Base-by-base conservation (phyloP, 2,888 invertebrate genomes). In the Elgonia sp. region DNA sequence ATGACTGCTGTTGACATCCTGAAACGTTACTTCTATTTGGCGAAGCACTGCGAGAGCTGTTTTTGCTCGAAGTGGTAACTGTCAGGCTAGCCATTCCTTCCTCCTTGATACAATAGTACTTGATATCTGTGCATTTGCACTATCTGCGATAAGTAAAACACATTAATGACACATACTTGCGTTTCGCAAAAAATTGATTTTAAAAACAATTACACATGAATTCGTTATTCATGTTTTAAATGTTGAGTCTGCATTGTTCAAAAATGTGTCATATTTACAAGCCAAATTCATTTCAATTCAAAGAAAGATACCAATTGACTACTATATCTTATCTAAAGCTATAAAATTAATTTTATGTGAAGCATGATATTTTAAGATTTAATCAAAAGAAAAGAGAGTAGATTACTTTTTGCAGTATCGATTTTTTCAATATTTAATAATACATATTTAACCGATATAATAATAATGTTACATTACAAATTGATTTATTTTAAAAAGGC, bases 51-150 rank as follows among this genome's bases (percentile, higher is more conserved):
- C 94, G 93, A 8, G 94, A 94, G 91, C 93, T 94, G 91, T 92
- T 93, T 86, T 94, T 94, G 91, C 94, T 94, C 90, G 94, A 93
- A 50, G 94, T 86, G 75, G 91, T 91, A 73, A 94, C 93, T 88
- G 93, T 93, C 94, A 94, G 92, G 92, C 93, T 94, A 93, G 94
- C 94, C 94, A 94, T 94, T 91, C 93, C 94, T 92, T 91, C 88
- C 88, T 89, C 77, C 86, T 91, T 84, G 89, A 76, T 77, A 37
- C 65, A 75, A 86, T 85, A 79, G 84, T 69, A 80, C 81, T 81
- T 75, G 86, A 86, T 81, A 85, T 87, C 67, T 89, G 88, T 82
- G 86, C 89, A 91, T 89, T 81, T 70, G 89, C 84, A 88, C 86
- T 86, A 88, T 83, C 82, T 85, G 53, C 16, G 50, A 77, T 29